Conservation (phyloP, 2,797 vertebrate genomes). For the Gastrophryne carolinensis region DNA sequence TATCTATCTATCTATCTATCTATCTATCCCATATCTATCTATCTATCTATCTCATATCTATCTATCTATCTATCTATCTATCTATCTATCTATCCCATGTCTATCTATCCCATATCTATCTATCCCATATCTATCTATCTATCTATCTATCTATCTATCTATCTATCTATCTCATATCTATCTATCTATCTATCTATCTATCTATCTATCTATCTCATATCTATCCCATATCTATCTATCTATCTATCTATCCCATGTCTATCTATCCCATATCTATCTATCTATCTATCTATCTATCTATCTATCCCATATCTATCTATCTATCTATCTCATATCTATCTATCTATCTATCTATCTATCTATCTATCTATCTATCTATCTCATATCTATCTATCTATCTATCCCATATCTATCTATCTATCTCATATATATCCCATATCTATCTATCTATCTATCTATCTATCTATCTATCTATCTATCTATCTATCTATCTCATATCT, state of each 20-base stretch:
- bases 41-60: neutral
- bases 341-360: neutral
- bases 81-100: neutral
- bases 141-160: too few relatives aligned
- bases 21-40: neutral
- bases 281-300: neutral
- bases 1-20: neutral
- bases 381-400: too few relatives aligned
- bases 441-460: neutral
- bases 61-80: neutral
- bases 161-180: too few relatives aligned
- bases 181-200: too few relatives aligned
- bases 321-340: too few relatives aligned
- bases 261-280: neutral
- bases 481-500: too few relatives aligned
- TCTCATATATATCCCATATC: too few relatives aligned
- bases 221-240: neutral
- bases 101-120: too few relatives aligned
- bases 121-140: too few relatives aligned
- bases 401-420: too few relatives aligned
- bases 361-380: too few relatives aligned
- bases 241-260: neutral
- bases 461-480: neutral
- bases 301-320: neutral
- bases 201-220: neutral